A percentile compares a stretch with the other conserved stretches of the same genome.
These are phyloP conservation scores for Carabus problematicus DNA, from an alignment of 2,888 invertebrate genomes.

Conservation along the genomic window DNA sequence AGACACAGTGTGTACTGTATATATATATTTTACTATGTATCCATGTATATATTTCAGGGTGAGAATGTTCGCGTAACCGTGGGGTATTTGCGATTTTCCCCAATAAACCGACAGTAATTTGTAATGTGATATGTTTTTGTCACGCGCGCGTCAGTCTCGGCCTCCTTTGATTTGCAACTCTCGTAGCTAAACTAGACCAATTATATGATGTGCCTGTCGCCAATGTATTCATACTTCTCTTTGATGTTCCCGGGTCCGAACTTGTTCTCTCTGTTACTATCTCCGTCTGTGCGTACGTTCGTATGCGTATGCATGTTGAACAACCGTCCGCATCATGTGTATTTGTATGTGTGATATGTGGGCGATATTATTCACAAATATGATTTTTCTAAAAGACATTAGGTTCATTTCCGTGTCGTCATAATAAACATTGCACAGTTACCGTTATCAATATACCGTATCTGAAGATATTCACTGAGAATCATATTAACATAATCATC, in stretches of 20 bases:
- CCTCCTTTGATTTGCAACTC: slow-evolving; percentile 57
- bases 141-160: slow-evolving; percentile 51
- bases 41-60: slow-evolving; percentile 3
- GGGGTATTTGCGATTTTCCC: slow-evolving; percentile 18
- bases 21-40: background rate
- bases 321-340: no score
- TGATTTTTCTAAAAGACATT: no score
- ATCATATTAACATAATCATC: no score
- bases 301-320: no score
- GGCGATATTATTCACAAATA: no score
- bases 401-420: no score
- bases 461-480: no score
- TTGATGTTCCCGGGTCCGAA: slow-evolving; percentile 22
- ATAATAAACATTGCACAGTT: no score
- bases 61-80: slow-evolving; percentile 20
- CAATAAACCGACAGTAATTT: slow-evolving; percentile 29
- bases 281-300: no score
- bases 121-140: slow-evolving; percentile 58
- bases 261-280: background rate
- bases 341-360: no score
- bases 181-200: slow-evolving; percentile 57
- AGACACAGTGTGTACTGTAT: background rate
- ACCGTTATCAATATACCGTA: no score
- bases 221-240: slow-evolving; percentile 18
- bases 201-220: slow-evolving; percentile 49